Evolutionary conservation across 2,888 invertebrate genomes (phyloP).

Genomic region (Tipula helvola): DNA sequence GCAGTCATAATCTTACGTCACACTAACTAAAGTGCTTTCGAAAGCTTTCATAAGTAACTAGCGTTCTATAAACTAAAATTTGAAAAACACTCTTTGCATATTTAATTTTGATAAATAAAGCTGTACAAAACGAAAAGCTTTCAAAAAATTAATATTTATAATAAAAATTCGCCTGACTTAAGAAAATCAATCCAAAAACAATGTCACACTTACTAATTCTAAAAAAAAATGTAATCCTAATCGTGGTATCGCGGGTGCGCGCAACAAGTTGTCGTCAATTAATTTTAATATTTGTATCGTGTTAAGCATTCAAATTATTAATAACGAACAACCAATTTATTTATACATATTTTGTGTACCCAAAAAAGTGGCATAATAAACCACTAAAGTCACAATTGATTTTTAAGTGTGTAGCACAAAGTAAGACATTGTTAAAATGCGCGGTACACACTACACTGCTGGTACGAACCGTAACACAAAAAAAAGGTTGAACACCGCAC

Average conservation of each 20-base stretch:
- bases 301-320: not conserved
- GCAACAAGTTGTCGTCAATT: not conserved
- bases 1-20: no score
- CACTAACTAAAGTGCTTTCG: no score
- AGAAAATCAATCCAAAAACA: not conserved
- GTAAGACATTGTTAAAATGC: not conserved
- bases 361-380: not conserved
- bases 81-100: no score
- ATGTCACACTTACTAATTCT: not conserved
- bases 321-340: not conserved
- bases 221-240: not conserved
- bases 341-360: not conserved
- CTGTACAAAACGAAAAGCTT: not conserved
- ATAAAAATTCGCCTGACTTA: not conserved
- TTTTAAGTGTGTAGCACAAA: not conserved
- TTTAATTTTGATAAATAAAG: not conserved
- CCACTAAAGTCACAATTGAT: not conserved
- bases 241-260: no score
- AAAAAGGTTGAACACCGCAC: not conserved
- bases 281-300: not conserved
- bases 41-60: no score
- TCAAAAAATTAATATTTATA: not conserved
- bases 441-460: not conserved
- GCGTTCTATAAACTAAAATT: no score
- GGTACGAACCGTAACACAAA: not conserved